Evolutionary conservation across 2,113 vertebrate genomes (phyloP).

Genomic region (Gadus chalcogrammus): DNA sequence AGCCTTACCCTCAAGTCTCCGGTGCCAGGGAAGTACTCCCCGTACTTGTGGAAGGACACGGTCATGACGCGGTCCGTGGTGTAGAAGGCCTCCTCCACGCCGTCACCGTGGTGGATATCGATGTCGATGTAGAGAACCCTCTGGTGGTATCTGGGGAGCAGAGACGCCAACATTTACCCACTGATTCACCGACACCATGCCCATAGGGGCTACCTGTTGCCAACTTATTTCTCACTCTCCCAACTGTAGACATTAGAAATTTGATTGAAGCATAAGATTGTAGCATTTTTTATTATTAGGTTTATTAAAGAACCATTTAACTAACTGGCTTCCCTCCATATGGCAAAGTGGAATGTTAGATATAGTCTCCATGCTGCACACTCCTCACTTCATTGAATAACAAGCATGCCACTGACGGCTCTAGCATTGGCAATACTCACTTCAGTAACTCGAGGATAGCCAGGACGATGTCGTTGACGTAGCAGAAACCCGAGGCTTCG

Average conservation of each 20-base stretch:
- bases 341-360: too few relatives aligned
- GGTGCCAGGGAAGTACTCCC: constrained; percentile 98
- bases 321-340: too few relatives aligned
- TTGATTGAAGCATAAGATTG: too few relatives aligned
- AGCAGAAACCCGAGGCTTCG: constrained; percentile 97
- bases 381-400: background rate
- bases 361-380: background rate
- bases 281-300: too few relatives aligned
- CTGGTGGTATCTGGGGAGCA: constrained; percentile 88
- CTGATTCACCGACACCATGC: too few relatives aligned
- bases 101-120: constrained; percentile 97
- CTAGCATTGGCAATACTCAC: constrained; percentile 65
- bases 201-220: too few relatives aligned
- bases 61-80: constrained; percentile 99
- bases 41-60: constrained; percentile 97
- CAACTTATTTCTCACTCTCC: too few relatives aligned
- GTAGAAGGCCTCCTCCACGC: constrained; percentile 98
- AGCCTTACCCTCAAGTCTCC: constrained; percentile 91
- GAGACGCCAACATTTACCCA: background rate
- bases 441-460: constrained; percentile 96
- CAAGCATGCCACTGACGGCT: background rate
- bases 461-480: constrained; percentile 96
- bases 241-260: too few relatives aligned
- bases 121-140: constrained; percentile 98
- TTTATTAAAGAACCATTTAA: too few relatives aligned